Evolutionary conservation across 2,113 vertebrate genomes (phyloP), one percentile per base, ranked within the genome.

Genomic region (Cyrtonyx montezumae): DNA sequence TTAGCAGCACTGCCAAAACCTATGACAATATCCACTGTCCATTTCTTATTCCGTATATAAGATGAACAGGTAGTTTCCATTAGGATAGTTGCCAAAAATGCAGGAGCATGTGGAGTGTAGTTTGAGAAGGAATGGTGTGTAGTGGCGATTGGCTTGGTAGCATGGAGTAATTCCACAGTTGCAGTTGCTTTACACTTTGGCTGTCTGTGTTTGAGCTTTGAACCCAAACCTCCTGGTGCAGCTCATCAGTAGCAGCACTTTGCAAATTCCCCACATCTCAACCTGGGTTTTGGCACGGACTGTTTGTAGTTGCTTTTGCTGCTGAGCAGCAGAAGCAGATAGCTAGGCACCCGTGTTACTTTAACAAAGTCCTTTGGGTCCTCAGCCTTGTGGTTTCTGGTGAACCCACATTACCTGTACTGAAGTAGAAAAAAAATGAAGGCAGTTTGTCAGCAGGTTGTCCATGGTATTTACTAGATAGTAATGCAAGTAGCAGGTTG

Each of bases 71-170:
- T 70, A 56, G 6, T 76, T 92, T 92, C 25, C 37, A 69, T 17
- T 12, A 58, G 40, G 48, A 84, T 73, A 79, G 71, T 2, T 49
- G 42, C 81, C 13, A 59, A 76, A 73, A 84, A 74, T 49, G 26
- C 4, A 1, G 21, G 63, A 78, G 13, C 1, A 25, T 13, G 26
- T 73, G 34, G 34, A 78, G 17, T 40, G 6, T 65, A 63, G 43
- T 43, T 53, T 30, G 66, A 32, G 13, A 61, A 20, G 0, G 0
- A 61, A 34, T 16, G 17, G 23, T 19, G 53, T 61, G 13, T 43
- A 55, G 32, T 32, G 59, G 46, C 55, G 84, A 32, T 14, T 91
- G 73, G 13, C 14, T 53, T 45, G 17, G 45, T 56, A 68, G 26
- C 2, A 2, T 87, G 61, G 36, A 26, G 20, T 65, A 11, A 48